phyloP scores from a whole-genome alignment of 2,113 vertebrate genomes.

The Muscicapa adusta region DNA sequence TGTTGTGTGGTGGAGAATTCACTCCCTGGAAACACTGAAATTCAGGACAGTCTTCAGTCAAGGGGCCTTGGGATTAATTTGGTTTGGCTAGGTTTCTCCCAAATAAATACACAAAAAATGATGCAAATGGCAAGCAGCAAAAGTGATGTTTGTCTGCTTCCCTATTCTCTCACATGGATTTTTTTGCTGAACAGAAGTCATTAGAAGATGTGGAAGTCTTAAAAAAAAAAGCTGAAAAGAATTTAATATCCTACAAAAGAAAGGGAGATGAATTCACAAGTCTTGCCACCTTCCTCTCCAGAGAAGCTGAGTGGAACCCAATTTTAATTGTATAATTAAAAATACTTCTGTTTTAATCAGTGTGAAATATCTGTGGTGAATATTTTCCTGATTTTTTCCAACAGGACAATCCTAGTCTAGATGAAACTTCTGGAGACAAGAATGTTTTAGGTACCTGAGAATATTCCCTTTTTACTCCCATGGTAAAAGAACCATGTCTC shows the following conservation, averaged over 20 bases:
- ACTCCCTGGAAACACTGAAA: neutral
- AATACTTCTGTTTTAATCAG: neutral
- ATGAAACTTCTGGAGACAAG: neutral
- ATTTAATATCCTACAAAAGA: neutral
- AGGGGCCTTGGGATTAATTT: neutral
- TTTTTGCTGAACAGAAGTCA: neutral
- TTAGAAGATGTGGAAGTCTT: neutral
- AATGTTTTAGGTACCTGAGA: neutral
- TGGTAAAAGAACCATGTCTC: neutral
- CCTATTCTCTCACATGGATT: neutral
- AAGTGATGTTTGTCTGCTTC: neutral
- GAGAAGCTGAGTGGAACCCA: neutral
- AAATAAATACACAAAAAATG: neutral
- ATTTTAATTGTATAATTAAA: neutral
- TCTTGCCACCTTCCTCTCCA: neutral
- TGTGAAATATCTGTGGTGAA: neutral
- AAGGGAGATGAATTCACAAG: neutral
- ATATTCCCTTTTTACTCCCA: neutral
- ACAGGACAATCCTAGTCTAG: neutral
- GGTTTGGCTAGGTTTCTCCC: neutral
- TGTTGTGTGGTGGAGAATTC: neutral
- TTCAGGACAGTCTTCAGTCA: neutral
- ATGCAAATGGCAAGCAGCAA: neutral
- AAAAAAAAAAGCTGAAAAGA: neutral
- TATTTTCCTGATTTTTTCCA: neutral